Evolutionary conservation across 2,888 invertebrate species (phyloP), one percentile per base, ranked within the genome.

Genomic region (Ochropleura leucogaster): DNA sequence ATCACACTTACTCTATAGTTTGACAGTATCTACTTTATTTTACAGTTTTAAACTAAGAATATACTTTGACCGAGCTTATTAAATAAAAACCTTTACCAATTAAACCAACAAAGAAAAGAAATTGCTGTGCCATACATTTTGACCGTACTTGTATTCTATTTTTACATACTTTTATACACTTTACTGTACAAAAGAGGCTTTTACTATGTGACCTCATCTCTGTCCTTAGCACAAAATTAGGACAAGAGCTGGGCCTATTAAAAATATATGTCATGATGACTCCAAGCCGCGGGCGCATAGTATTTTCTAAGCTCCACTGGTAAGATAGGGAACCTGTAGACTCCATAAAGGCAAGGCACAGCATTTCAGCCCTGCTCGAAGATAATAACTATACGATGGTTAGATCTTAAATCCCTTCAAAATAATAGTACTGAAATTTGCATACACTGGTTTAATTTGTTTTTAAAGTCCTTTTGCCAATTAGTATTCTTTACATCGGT

Each of bases 401-500:
- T 12, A 7, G 16, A 9, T 18, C 53, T 20, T 20, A 1, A 4
- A 44, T 10, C 44, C 7, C 12, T 46, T 8, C 18, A 16, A 18
- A 68, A 60, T 14, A 57, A 42, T 30, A 49, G 7, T 49, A 60
- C 44, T 60, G 16, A 51, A 63, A 75, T 47, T 14, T 40, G 18
- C 40, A 3, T 62, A 18, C 46, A 18, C 18, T 18, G 9, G 30
- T 44, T 40, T 16, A 16, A 68, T 16, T 14, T 51, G 0, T 9
- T 18, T 3, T 51, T 18, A 18, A 74, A 46, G 7, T n/a, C 1
- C 1, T 42, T 47, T 8, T 0, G 8, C 47, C 18, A n/a, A 18
- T 44, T 62, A n/a, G 4, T 42, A 12, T 44, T 49, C 30, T 14
- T 20, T 3, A 16, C n/a, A 30, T 4, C 12, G 10, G 30, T 55